Evolutionary conservation across 2,888 invertebrate species (phyloP).

Genomic region (Athripsodes cinereus): DNA sequence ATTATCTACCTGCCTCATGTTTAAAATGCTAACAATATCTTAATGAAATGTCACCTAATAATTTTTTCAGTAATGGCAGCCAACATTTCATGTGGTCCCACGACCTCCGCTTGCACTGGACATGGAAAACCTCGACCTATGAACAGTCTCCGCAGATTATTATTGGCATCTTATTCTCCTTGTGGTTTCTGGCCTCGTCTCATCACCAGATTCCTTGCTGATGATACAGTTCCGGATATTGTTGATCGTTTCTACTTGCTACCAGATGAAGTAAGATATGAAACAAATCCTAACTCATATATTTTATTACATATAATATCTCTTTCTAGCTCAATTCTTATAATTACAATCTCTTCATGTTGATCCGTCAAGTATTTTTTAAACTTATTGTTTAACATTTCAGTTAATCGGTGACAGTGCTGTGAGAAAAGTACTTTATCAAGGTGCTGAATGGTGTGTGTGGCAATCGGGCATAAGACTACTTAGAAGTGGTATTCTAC

Average conservation of each 20-base stretch:
- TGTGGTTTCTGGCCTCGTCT: constrained; percentile 97
- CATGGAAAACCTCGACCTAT: constrained; percentile 28
- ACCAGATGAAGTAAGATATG: constrained; percentile 56
- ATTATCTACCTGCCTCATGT: too few relatives aligned
- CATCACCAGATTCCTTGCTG: constrained; percentile 86
- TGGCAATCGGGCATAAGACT: constrained; percentile 92
- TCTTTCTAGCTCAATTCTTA: neutral
- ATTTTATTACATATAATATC: too few relatives aligned
- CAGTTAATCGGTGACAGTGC: constrained; percentile 56
- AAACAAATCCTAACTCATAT: too few relatives aligned
- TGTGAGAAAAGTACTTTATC: constrained; percentile 56
- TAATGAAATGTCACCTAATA: neutral
- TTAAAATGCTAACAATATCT: neutral
- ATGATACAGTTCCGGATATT: constrained; percentile 75
- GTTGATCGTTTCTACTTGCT: constrained; percentile 66
- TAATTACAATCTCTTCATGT: too few relatives aligned
- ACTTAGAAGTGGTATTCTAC: constrained; percentile 71
- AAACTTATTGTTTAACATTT: neutral
- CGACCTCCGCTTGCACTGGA: constrained; percentile 34
- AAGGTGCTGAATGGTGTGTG: constrained; percentile 82
- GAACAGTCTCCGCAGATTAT: constrained; percentile 62
- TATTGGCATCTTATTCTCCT: constrained; percentile 95
- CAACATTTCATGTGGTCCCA: constrained; percentile 22
- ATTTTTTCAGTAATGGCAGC: constrained; percentile 17
- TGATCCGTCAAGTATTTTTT: too few relatives aligned